phyloP scores from a whole-genome alignment of 2,888 invertebrate species.

The Archips xylosteana region DNA sequence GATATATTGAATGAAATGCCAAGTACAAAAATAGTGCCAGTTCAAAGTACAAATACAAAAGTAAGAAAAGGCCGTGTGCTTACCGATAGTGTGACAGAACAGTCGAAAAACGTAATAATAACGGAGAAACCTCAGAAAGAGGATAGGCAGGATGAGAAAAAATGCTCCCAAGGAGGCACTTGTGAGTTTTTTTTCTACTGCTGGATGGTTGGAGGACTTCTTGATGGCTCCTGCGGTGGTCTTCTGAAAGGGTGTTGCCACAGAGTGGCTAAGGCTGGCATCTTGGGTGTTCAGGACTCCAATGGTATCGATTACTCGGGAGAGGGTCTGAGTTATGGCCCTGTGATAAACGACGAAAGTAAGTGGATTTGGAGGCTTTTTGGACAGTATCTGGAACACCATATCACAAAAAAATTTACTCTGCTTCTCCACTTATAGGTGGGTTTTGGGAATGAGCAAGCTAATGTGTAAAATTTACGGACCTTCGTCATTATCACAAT shows the following conservation, averaged over 20 bases:
- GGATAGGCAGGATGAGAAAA: constrained; percentile 77
- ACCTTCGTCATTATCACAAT: neutral
- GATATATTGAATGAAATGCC: constrained; percentile 70
- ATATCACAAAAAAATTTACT: constrained; percentile 1
- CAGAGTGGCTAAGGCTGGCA: constrained; percentile 89
- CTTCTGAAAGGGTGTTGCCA: constrained; percentile 95
- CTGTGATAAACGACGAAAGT: constrained; percentile 92
- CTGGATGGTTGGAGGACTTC: constrained; percentile 95
- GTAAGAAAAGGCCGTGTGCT: constrained; percentile 63
- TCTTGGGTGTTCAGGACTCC: constrained; percentile 87
- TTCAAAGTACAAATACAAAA: constrained; percentile 48
- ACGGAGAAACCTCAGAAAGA: constrained; percentile 47
- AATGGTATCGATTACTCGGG: constrained; percentile 87
- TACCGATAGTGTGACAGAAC: constrained; percentile 46
- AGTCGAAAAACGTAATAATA: constrained; percentile 43
- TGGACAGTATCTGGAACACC: constrained; percentile 4
- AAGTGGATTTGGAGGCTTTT: constrained; percentile 73
- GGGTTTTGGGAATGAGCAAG: neutral
- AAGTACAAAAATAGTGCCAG: constrained; percentile 50
- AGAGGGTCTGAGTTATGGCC: constrained; percentile 89
- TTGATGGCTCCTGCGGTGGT: constrained; percentile 94
- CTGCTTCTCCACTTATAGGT: neutral
- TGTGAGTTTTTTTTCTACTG: constrained; percentile 97
- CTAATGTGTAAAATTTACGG: neutral
- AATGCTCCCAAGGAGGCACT: constrained; percentile 90